These are phyloP conservation scores for Chrysogorgia sp. DNA, from an alignment of 92 coral and sea anemone genomes.

Conservation along the genomic window DNA sequence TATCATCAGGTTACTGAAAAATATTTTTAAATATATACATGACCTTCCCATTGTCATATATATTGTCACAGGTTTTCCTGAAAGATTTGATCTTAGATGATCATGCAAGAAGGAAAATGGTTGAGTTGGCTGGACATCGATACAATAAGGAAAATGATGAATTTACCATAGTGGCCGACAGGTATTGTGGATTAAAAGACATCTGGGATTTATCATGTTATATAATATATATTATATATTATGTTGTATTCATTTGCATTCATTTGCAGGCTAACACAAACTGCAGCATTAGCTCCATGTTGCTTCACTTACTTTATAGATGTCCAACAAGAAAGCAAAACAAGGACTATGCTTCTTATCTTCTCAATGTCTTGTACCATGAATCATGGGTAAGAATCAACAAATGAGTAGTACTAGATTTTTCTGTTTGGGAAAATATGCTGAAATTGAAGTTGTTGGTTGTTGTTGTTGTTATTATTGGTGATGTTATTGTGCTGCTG, in stretches of 20 bases:
- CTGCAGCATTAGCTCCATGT: too few relatives aligned
- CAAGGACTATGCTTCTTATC: constrained; percentile 90
- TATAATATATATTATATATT: too few relatives aligned
- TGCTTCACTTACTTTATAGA: constrained; percentile 47
- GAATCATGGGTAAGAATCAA: constrained; percentile 82
- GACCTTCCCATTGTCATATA: too few relatives aligned
- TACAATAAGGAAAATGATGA: constrained; percentile 80
- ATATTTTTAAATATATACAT: neutral
- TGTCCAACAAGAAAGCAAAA: constrained; percentile 97
- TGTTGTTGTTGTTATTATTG: too few relatives aligned
- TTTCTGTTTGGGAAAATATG: too few relatives aligned
- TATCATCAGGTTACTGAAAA: neutral
- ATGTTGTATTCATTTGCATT: too few relatives aligned
- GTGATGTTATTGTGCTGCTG: too few relatives aligned
- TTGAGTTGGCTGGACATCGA: constrained; percentile 82
- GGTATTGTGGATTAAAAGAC: too few relatives aligned
- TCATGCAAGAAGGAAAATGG: constrained; percentile 82
- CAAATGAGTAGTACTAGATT: neutral
- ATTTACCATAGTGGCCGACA: constrained; percentile 84
- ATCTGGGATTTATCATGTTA: too few relatives aligned
- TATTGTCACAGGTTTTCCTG: constrained; percentile 65
- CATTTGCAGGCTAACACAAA: too few relatives aligned
- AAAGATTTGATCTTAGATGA: constrained; percentile 87
- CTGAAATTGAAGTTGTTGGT: too few relatives aligned
- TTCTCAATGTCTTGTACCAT: constrained; percentile 84